These are phyloP conservation scores for Nothocercus nigrocapillus DNA, from an alignment of 2,113 vertebrate genomes.

Conservation along the genomic window DNA sequence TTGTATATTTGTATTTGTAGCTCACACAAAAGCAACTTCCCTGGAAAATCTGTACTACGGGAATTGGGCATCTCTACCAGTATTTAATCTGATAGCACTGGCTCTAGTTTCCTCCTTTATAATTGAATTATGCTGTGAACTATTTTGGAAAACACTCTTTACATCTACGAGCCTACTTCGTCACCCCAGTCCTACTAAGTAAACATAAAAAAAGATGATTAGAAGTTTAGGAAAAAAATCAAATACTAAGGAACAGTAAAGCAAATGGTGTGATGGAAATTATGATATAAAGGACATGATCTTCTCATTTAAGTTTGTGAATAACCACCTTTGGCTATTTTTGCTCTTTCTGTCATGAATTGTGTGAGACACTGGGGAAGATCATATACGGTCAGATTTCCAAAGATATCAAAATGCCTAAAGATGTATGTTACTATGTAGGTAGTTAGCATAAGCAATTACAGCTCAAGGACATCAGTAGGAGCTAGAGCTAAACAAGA, in stretches of 20 bases:
- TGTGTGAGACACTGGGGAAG: background rate
- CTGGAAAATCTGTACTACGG: background rate
- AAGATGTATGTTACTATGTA: background rate
- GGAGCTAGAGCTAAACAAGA: background rate
- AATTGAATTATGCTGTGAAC: background rate
- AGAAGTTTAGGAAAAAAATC: background rate
- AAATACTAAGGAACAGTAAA: background rate
- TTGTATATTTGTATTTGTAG: background rate
- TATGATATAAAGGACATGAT: background rate
- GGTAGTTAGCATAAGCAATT: background rate
- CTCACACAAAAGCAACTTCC: background rate
- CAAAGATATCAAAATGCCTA: background rate
- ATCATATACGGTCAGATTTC: background rate
- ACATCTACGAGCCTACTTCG: background rate
- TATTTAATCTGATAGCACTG: background rate
- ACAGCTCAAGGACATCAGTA: background rate
- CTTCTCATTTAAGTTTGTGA: background rate
- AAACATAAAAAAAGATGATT: background rate
- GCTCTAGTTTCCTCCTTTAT: accelerated
- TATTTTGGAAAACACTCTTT: background rate
- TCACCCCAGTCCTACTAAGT: background rate
- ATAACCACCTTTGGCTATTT: background rate
- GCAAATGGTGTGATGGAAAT: background rate
- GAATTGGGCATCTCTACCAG: background rate
- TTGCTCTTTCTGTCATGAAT: background rate